A percentile compares a stretch with the other conserved stretches of the same genome.
Evolutionary conservation across 1,140 invertebrate genomes (phyloP).

Genomic region (Dryas iulia): DNA sequence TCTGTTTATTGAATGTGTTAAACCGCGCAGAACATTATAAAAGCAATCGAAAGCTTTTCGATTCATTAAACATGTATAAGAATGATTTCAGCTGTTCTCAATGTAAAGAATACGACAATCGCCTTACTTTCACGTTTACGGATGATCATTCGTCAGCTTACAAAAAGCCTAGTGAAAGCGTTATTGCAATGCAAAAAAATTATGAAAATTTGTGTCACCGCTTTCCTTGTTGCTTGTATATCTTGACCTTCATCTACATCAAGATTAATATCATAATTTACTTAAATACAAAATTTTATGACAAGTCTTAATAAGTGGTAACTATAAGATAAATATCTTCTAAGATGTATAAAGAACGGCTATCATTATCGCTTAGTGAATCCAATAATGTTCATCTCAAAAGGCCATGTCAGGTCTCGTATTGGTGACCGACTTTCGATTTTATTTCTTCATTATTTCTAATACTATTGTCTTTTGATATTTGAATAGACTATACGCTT

Average conservation of each 20-base stretch:
- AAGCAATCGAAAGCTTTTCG: slow-evolving; percentile 54
- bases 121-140: slow-evolving; percentile 72
- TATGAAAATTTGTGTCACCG: slow-evolving; percentile 72
- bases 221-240: slow-evolving; percentile 61
- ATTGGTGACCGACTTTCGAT: slow-evolving; percentile 31
- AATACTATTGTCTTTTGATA: slow-evolving; percentile 22
- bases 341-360: neutral
- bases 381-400: slow-evolving; percentile 3
- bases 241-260: slow-evolving; percentile 53
- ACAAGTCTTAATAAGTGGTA: neutral
- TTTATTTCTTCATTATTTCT: slow-evolving; percentile 25
- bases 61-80: slow-evolving; percentile 61
- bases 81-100: slow-evolving; percentile 52
- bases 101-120: slow-evolving; percentile 59
- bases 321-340: neutral
- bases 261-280: slow-evolving; percentile 22
- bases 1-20: slow-evolving; percentile 43
- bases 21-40: slow-evolving; percentile 47
- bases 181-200: slow-evolving; percentile 67
- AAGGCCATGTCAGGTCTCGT: slow-evolving; percentile 23
- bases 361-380: neutral
- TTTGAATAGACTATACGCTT: slow-evolving; percentile 3
- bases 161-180: slow-evolving; percentile 76
- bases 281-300: slow-evolving; percentile 20
- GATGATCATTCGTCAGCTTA: slow-evolving; percentile 62